A percentile compares a stretch with the other conserved stretches of the same genome.
phyloP scores from a whole-genome alignment of 2,888 invertebrate genomes.

The Eupithecia abbreviata region DNA sequence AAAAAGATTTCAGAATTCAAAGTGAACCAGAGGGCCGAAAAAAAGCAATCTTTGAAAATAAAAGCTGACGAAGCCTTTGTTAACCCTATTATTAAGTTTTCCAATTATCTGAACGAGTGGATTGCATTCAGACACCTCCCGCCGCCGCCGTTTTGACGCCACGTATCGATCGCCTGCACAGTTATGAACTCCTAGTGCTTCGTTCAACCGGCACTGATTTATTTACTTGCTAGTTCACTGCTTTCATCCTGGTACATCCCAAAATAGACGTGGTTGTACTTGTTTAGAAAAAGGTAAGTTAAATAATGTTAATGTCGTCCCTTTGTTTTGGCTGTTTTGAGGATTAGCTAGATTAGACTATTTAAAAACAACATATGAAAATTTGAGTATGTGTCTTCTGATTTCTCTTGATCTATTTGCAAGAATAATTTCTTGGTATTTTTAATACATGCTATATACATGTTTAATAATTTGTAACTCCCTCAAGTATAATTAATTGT shows the following conservation, averaged over 20 bases:
- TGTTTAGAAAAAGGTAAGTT: neutral
- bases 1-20: neutral
- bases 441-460: too few relatives aligned
- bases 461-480: too few relatives aligned
- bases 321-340: neutral
- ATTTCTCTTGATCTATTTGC: neutral
- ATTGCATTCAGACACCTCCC: slow-evolving; percentile 31
- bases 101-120: slow-evolving; percentile 11
- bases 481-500: neutral
- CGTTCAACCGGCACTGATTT: slow-evolving; percentile 18
- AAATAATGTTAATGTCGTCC: neutral
- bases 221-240: slow-evolving; percentile 17
- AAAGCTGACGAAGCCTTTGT: neutral
- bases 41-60: neutral
- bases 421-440: too few relatives aligned
- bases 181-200: slow-evolving; percentile 40
- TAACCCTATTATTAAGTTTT: slow-evolving; percentile 1
- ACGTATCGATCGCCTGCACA: slow-evolving; percentile 27
- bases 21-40: neutral
- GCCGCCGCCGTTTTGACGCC: slow-evolving; percentile 42
- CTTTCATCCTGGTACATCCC: slow-evolving; percentile 23
- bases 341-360: neutral
- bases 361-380: neutral
- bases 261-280: neutral
- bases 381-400: neutral